Conservation (phyloP, 2,113 vertebrate genomes). For the Scomber scombrus region DNA sequence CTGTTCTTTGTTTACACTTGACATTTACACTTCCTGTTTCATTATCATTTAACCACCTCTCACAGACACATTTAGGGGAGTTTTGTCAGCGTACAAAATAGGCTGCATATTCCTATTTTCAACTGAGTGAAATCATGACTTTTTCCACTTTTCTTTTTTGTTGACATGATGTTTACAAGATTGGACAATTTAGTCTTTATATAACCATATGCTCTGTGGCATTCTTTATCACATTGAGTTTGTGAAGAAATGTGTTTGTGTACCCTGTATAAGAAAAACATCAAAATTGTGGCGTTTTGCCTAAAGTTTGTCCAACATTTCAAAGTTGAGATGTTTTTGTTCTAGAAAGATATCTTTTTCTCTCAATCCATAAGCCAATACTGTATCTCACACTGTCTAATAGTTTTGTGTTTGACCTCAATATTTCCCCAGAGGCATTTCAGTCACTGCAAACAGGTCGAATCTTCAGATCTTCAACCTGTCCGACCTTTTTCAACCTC, state of each 20-base stretch:
- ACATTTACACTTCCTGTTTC: constrained; percentile 55
- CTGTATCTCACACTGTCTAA: not conserved
- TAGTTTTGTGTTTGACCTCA: constrained; percentile 19
- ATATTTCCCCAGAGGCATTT: constrained; percentile 14
- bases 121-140: constrained; percentile 21
- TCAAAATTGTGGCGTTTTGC: not conserved
- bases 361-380: constrained; percentile 5
- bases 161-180: constrained; percentile 31
- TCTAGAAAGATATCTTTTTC: not conserved
- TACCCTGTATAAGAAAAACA: not conserved
- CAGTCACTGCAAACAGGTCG: constrained; percentile 18
- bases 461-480: constrained; percentile 35
- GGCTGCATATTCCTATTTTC: constrained; percentile 7
- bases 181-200: constrained; percentile 6
- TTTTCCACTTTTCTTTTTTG: not conserved
- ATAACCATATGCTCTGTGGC: not conserved
- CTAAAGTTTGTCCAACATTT: not conserved
- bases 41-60: constrained; percentile 44
- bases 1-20: constrained; percentile 55
- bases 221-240: not conserved
- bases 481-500: constrained; percentile 14
- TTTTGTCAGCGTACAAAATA: constrained; percentile 25
- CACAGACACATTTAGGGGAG: constrained; percentile 17
- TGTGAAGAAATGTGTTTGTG: constrained; percentile 14
- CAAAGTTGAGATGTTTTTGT: constrained; percentile 28